Evolutionary conservation across 2,888 invertebrate genomes (phyloP), one percentile per base, ranked within the genome.

Genomic region (Carcina quercana): DNA sequence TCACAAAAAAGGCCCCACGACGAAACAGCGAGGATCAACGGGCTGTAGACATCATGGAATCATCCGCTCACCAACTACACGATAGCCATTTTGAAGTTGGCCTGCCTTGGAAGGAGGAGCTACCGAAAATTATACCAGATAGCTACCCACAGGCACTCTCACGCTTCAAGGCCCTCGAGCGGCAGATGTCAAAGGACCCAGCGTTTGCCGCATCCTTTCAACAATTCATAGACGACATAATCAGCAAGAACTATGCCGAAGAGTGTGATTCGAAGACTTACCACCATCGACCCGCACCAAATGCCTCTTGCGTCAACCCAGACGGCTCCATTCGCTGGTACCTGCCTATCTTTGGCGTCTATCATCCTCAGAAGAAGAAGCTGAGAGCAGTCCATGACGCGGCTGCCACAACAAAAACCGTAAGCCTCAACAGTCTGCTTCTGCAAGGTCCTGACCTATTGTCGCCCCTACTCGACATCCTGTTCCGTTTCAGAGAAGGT

Each of bases 301-400:
- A n/a, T n/a, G n/a, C n/a, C n/a, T n/a, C n/a, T n/a, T n/a, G n/a
- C n/a, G n/a, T n/a, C n/a, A n/a, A n/a, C n/a, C n/a, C n/a, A n/a
- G n/a, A n/a, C n/a, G 22, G 22, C n/a, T n/a, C 22, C 5, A 22
- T 27, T 5, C 27, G 27, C n/a, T 13, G 28, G 28, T 28, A 28
- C 29, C 15, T 29, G 21, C 20, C 22, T 2, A 3, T 5, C n/a
- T 37, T 37, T 11, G 34, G 25, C 6, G 40, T 40, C 5, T 15
- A 17, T n/a, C 32, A 40, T 13, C 37, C 40, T 8, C 29, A 34
- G n/a, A 38, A 38, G 15, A 14, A 15, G 21, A 38, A 38, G 22
- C 20, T 59, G 0, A 34, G 57, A 6, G 22, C 59, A 0, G 56
- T 59, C 0, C 57, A 58, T 28, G 59, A 59, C 21, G 58, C 59